These are phyloP conservation scores for Hyperoodon ampullatus DNA, from an alignment of 2,113 vertebrate species.

Conservation along the genomic window DNA sequence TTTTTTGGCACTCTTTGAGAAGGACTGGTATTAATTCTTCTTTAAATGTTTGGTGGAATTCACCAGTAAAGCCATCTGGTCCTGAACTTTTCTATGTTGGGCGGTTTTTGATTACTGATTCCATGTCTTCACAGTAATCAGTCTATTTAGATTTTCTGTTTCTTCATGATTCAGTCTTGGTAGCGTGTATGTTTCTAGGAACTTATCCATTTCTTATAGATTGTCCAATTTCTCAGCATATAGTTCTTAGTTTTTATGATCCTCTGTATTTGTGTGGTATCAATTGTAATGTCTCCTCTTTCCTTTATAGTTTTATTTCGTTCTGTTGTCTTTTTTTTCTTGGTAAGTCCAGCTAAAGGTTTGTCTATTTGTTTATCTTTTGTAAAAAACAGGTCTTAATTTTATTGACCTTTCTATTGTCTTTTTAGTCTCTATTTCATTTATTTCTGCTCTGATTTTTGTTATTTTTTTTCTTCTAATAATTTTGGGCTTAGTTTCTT, in stretches of 20 bases:
- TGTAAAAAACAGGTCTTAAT: not conserved
- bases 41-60: conserved; percentile 7
- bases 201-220: not conserved
- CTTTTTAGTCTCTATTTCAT: not conserved
- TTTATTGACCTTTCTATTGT: not conserved
- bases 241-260: not conserved
- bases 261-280: not conserved
- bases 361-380: not conserved
- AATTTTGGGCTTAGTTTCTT: not conserved
- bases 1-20: not conserved
- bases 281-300: not conserved
- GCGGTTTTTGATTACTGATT: not conserved
- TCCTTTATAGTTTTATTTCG: not conserved
- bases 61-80: not conserved
- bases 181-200: not conserved
- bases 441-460: not conserved
- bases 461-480: not conserved
- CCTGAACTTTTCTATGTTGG: not conserved
- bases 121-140: not conserved
- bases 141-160: not conserved
- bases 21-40: not conserved
- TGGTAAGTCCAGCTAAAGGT: not conserved
- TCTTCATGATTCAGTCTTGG: not conserved
- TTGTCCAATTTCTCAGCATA: not conserved
- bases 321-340: not conserved